These are phyloP conservation scores for Cichlasoma orientale DNA, from an alignment of 2,797 vertebrate genomes.

Conservation along the genomic window DNA sequence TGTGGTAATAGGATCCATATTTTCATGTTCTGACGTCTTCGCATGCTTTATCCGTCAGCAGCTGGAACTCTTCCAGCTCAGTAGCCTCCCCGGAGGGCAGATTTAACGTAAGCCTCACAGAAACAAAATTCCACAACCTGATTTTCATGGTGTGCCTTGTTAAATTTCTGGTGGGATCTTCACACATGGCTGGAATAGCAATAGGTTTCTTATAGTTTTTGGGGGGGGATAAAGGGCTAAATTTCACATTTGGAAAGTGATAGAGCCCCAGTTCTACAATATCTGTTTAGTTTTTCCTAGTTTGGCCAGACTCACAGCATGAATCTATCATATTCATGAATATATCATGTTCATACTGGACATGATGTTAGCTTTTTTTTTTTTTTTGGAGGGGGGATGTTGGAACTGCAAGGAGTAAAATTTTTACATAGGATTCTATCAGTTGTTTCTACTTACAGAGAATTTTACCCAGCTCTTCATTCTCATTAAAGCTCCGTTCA, in stretches of 20 bases:
- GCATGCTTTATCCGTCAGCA: slow-evolving; percentile 59
- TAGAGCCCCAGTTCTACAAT: slow-evolving; percentile 27
- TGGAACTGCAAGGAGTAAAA: neutral
- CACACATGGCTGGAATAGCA: slow-evolving; percentile 35
- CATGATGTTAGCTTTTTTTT: slow-evolving; percentile 4
- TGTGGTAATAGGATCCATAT: slow-evolving; percentile 73
- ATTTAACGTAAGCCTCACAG: slow-evolving; percentile 53
- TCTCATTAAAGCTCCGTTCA: slow-evolving; percentile 7
- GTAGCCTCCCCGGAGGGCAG: slow-evolving; percentile 50
- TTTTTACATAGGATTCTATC: neutral
- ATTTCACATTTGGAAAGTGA: slow-evolving; percentile 38
- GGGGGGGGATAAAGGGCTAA: slow-evolving; percentile 35
- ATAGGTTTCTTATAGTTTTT: slow-evolving; percentile 15
- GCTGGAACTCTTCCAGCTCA: slow-evolving; percentile 59
- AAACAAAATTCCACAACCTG: slow-evolving; percentile 43
- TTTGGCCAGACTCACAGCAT: slow-evolving; percentile 15
- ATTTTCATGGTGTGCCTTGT: slow-evolving; percentile 48
- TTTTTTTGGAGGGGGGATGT: neutral
- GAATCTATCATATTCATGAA: neutral
- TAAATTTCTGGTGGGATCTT: slow-evolving; percentile 31
- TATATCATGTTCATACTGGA: neutral
- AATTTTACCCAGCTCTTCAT: slow-evolving; percentile 2
- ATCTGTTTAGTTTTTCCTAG: slow-evolving; percentile 21
- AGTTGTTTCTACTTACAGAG: slow-evolving; percentile 18
- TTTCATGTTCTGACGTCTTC: slow-evolving; percentile 63